phyloP scores from a whole-genome alignment of 2,113 vertebrate species.

The Heloderma charlesbogerti region DNA sequence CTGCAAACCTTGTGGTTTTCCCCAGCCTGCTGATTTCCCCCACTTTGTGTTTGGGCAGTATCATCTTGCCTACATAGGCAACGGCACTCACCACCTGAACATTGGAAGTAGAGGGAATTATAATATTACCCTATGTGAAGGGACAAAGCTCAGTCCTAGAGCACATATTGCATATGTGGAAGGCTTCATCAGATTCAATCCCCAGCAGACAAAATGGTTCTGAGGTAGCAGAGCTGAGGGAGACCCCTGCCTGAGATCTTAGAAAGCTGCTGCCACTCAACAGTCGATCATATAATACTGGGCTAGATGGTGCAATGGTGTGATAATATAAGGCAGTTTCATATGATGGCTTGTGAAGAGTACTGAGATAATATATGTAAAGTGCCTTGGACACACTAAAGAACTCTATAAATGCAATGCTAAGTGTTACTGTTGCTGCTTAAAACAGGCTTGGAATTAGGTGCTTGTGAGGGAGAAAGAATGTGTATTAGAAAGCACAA shows the following conservation, averaged over 20 bases:
- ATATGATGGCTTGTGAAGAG: background rate
- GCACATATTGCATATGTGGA: background rate
- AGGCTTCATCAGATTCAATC: background rate
- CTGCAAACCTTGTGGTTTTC: background rate
- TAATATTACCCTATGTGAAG: background rate
- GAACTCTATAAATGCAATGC: background rate
- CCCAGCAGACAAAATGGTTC: background rate
- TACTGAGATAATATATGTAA: background rate
- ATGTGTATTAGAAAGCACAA: constrained; percentile 40
- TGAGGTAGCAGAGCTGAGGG: background rate
- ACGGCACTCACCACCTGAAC: background rate
- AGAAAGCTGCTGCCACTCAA: background rate
- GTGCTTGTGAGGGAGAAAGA: constrained; percentile 48
- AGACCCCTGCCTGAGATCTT: background rate
- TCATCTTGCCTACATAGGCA: background rate
- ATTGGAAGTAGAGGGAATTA: background rate
- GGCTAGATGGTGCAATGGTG: background rate
- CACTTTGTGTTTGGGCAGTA: background rate
- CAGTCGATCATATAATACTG: background rate
- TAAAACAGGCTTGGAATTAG: constrained; percentile 56
- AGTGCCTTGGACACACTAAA: background rate
- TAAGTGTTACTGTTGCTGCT: background rate
- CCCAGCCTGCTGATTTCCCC: background rate
- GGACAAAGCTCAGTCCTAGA: background rate
- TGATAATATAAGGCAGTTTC: background rate